Percentiles rank a stretch among this genome's conserved stretches.
phyloP scores from a whole-genome alignment of 2,797 vertebrate genomes.

The Rallus crepitans region DNA sequence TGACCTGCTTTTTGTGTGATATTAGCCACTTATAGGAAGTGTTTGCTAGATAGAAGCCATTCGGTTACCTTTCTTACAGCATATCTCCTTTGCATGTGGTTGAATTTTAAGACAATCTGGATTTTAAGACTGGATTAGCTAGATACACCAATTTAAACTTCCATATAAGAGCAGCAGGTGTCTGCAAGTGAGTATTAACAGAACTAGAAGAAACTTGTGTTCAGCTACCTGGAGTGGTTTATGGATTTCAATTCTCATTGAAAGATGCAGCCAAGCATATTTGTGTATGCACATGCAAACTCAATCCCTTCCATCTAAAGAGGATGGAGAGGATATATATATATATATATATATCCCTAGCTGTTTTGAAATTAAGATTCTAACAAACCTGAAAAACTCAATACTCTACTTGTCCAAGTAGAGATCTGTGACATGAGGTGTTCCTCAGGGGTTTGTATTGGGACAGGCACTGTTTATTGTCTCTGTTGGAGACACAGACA shows the following conservation, averaged over 20 bases:
- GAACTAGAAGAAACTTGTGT: neutral
- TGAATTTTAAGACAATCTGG: slow-evolving; percentile 24
- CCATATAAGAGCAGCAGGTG: neutral
- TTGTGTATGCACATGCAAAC: neutral
- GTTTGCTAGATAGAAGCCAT: neutral
- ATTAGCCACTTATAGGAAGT: slow-evolving; percentile 22
- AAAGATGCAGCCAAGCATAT: neutral
- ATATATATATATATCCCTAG: neutral
- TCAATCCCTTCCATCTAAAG: neutral
- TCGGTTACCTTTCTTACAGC: slow-evolving; percentile 1
- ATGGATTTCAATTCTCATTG: neutral
- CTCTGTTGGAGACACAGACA: too few species aligned
- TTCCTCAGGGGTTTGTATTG: too few species aligned
- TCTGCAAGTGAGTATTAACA: slow-evolving; percentile 21
- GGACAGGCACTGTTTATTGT: too few species aligned
- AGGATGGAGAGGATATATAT: neutral
- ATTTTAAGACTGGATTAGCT: slow-evolving; percentile 33
- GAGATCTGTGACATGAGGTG: too few species aligned
- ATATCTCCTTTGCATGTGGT: slow-evolving; percentile 48
- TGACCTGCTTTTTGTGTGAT: slow-evolving; percentile 17
- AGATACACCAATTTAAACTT: slow-evolving; percentile 42
- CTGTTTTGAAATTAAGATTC: neutral
- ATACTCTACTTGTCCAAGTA: neutral
- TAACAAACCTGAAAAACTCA: neutral
- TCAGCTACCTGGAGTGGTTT: neutral